Conservation (phyloP, 2,888 invertebrate species). For the Mamestra brassicae region DNA sequence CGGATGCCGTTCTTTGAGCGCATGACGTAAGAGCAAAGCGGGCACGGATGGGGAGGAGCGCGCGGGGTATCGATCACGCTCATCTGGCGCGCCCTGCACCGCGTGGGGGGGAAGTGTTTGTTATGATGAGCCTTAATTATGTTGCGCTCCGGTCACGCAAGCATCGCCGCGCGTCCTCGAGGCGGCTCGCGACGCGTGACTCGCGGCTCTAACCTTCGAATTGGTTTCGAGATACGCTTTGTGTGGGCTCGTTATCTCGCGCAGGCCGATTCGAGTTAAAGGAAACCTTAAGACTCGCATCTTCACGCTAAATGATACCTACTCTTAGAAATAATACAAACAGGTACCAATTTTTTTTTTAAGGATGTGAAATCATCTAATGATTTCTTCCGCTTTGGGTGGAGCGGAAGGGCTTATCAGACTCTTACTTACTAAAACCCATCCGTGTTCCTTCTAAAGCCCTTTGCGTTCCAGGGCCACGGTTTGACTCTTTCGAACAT, state of each 20-base stretch:
- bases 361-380: too few species aligned
- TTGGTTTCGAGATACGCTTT: conserved; percentile 15
- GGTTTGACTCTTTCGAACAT: too few species aligned
- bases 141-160: conserved; percentile 51
- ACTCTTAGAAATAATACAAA: neutral
- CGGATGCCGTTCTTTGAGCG: conserved; percentile 34
- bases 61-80: conserved; percentile 58
- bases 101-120: conserved; percentile 45
- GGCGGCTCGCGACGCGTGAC: neutral
- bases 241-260: conserved; percentile 1
- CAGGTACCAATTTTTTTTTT: too few species aligned
- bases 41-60: neutral
- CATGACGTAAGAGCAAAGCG: conserved; percentile 47
- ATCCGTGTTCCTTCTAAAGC: too few species aligned
- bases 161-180: conserved; percentile 25
- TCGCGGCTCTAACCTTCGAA: conserved; percentile 19
- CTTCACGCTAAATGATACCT: neutral
- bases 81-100: conserved; percentile 54
- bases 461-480: too few species aligned
- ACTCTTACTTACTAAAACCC: too few species aligned
- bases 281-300: neutral
- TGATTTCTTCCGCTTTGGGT: too few species aligned
- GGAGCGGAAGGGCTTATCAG: too few species aligned
- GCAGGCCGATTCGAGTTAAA: neutral
- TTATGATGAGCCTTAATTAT: conserved; percentile 60